These are phyloP conservation scores for Dipodomys stephensi DNA, from an alignment of 2,113 vertebrate genomes.

Conservation along the genomic window DNA sequence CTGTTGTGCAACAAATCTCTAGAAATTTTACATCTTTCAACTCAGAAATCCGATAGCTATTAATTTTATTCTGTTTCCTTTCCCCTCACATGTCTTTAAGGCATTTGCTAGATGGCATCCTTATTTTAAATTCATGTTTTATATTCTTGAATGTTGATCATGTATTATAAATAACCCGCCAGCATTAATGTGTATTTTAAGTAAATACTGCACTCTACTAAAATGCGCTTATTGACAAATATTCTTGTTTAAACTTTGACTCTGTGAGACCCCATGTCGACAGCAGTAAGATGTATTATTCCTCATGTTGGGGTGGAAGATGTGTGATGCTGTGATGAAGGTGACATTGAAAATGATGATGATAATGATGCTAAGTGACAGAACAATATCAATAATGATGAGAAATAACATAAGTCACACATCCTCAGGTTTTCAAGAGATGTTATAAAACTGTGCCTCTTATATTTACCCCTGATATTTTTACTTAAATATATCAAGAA, in stretches of 20 bases:
- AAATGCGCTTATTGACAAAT: background rate
- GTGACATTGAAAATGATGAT: background rate
- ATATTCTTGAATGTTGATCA: background rate
- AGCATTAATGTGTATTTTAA: slow-evolving; percentile 22
- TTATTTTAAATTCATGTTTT: background rate
- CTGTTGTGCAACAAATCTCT: too few relatives aligned
- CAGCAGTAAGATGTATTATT: background rate
- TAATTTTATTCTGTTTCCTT: background rate
- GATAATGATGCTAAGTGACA: background rate
- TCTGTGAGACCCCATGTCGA: background rate
- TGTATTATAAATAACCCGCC: background rate
- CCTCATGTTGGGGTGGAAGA: background rate
- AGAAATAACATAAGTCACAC: background rate
- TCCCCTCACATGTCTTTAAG: background rate
- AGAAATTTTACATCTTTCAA: background rate
- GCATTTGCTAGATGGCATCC: background rate
- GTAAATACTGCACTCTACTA: slow-evolving; percentile 12
- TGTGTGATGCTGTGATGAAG: background rate
- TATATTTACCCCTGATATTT: background rate
- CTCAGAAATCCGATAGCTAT: background rate
- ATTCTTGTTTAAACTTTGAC: background rate
- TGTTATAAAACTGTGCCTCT: background rate
- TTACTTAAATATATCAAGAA: background rate
- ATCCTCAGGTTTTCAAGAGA: background rate
- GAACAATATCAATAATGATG: background rate